Evolutionary conservation across 2,113 vertebrate species (phyloP), one percentile per base, ranked within the genome.

Genomic region (Acrocephalus arundinaceus): DNA sequence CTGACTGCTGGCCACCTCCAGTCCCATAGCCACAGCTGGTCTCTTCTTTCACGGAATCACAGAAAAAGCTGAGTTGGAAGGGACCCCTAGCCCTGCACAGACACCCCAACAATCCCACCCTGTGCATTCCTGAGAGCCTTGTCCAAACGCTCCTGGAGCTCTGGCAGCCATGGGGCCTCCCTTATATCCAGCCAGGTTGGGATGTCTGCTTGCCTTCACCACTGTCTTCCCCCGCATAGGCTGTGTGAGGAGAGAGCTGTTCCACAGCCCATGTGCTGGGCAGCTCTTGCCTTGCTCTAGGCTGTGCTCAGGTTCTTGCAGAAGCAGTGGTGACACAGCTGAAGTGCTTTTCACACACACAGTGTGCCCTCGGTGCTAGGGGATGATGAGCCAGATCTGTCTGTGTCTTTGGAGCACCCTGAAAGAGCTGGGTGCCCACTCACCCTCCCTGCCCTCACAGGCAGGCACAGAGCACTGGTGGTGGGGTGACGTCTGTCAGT

Each of bases 221-320:
- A 0, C 48, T 91, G 37, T 27, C 30, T 48, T 78, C 28, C 48
- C 37, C 62, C 37, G 68, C 48, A 37, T 5, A 24, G 30, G 25
- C 49, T 67, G 43, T 51, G 14, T 68, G 70, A 91, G 22, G 41
- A 84, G 66, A n/a, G 63, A 46, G 24, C 51, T 83, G 31, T 61
- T n/a, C 70, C 11, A 16, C 13, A 15, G n/a, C 24, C 31, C 0
- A 0, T 45, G 35, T 85, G 52, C 52, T 75, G 51, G 17, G 17
- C 35, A 6, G 6, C 33, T 88, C 46, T 66, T 83, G 46, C n/a
- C 37, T 66, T 89, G 62, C 71, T 73, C 54, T 82, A 71, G 10
- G 10, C 5, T n/a, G 65, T 19, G 13, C 62, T 68, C 25, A 12
- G 33, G 33, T 51, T 46, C 61, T 91, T 87, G 58, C 33, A 85